Conservation (phyloP, 2,888 invertebrate species). For the Drosophila borealis region DNA sequence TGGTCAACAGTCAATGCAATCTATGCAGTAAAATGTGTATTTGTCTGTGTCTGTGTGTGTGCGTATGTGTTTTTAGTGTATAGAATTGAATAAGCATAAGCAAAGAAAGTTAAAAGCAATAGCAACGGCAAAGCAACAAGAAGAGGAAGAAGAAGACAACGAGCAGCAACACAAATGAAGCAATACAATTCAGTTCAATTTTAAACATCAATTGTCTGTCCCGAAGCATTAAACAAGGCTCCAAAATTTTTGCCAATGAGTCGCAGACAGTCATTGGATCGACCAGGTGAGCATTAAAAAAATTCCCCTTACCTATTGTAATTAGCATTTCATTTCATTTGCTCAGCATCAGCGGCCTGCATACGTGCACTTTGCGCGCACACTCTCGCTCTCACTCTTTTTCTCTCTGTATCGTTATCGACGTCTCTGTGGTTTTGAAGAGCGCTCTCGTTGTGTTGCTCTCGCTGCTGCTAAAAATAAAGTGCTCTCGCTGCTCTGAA, state of each 20-base stretch:
- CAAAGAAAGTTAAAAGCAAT: constrained; percentile 64
- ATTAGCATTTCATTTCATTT: constrained; percentile 61
- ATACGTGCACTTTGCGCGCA: constrained; percentile 76
- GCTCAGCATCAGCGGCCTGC: constrained; percentile 66
- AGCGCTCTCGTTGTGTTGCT: constrained; percentile 53
- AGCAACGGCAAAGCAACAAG: constrained; percentile 36
- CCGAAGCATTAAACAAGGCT: constrained; percentile 69
- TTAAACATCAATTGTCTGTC: constrained; percentile 64
- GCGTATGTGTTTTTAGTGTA: constrained; percentile 58
- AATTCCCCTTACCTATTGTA: constrained; percentile 57
- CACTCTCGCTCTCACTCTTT: constrained; percentile 42
- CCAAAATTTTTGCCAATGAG: constrained; percentile 80
- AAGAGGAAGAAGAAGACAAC: constrained; percentile 35
- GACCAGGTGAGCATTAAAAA: constrained; percentile 76
- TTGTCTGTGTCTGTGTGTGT: constrained; percentile 41
- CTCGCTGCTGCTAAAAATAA: constrained; percentile 73
- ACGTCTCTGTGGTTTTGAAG: constrained; percentile 29
- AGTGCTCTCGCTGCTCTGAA: constrained; percentile 62
- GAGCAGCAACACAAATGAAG: constrained; percentile 67
- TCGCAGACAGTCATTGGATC: constrained; percentile 82
- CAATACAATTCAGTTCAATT: constrained; percentile 64
- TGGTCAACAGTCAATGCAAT: constrained; percentile 48
- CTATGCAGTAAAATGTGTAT: constrained; percentile 48
- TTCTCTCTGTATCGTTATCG: constrained; percentile 19
- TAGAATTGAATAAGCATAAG: constrained; percentile 69